phyloP scores from a whole-genome alignment of 2,113 vertebrate genomes.

The Gallinago jamesoni region DNA sequence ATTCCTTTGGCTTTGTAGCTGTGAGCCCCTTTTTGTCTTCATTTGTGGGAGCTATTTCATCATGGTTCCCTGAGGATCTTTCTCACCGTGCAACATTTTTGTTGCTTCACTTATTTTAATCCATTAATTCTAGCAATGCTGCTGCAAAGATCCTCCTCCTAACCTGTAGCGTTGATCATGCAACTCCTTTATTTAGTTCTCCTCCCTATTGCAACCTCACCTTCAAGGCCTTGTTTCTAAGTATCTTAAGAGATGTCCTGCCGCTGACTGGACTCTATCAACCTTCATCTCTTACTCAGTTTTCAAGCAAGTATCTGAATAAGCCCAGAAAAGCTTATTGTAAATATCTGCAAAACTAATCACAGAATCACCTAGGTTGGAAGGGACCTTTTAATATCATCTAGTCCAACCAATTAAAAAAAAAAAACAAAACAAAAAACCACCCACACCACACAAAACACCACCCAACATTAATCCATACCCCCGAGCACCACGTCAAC shows the following conservation, averaged over 20 bases:
- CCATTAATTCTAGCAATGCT: neutral
- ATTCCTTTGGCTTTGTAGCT: neutral
- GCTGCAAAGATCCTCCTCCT: neutral
- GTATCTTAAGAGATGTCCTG: neutral
- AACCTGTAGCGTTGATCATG: fast-evolving
- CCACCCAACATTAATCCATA: too few relatives aligned
- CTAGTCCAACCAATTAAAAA: too few relatives aligned
- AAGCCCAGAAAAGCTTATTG: neutral
- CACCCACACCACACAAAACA: too few relatives aligned
- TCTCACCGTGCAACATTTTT: neutral
- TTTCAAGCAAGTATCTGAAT: neutral
- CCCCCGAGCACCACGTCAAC: too few relatives aligned
- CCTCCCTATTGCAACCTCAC: neutral
- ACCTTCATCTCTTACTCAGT: neutral
- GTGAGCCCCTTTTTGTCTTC: neutral
- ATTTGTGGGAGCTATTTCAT: neutral
- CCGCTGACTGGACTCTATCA: neutral
- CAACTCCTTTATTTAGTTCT: neutral
- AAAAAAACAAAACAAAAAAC: too few relatives aligned
- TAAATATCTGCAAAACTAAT: neutral
- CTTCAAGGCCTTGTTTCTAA: neutral
- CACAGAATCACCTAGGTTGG: too few relatives aligned
- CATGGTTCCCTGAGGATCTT: neutral
- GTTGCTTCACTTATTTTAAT: neutral
- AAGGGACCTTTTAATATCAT: too few relatives aligned